Conservation (phyloP, 1,140 invertebrate species). For the Microplitis mediator region DNA sequence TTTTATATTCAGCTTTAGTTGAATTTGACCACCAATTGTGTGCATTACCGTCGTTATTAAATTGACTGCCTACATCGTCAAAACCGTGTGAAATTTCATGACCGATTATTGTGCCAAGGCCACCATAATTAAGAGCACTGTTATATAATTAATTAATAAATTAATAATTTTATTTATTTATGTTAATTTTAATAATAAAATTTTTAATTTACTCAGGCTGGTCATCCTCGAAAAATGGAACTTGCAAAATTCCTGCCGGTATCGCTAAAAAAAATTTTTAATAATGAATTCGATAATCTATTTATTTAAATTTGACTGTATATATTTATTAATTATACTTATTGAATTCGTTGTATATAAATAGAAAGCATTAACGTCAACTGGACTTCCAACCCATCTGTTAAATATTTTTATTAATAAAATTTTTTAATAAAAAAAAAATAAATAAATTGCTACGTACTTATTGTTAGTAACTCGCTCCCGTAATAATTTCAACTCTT, state of each 20-base stretch:
- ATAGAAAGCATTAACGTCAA: not conserved
- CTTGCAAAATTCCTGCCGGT: conserved; percentile 90
- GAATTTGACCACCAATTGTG: conserved; percentile 80
- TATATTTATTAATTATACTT: not conserved
- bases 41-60: conserved; percentile 73
- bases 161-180: conserved; percentile 65
- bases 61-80: conserved; percentile 72
- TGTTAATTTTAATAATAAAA: conserved; percentile 66
- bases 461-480: not conserved
- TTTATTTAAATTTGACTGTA: not conserved
- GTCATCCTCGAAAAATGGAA: conserved; percentile 68
- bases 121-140: conserved; percentile 75
- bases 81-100: conserved; percentile 76
- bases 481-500: not conserved
- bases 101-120: conserved; percentile 73
- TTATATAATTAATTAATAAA: not conserved
- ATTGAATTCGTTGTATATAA: not conserved
- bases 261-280: conserved; percentile 69
- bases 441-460: not conserved
- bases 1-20: conserved; percentile 69
- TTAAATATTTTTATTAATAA: not conserved
- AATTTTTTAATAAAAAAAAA: not conserved
- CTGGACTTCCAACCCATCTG: not conserved
- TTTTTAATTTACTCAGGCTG: not conserved
- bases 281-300: not conserved